phyloP scores from a whole-genome alignment of 1,140 invertebrate species.

The Dendrolimus punctatus region DNA sequence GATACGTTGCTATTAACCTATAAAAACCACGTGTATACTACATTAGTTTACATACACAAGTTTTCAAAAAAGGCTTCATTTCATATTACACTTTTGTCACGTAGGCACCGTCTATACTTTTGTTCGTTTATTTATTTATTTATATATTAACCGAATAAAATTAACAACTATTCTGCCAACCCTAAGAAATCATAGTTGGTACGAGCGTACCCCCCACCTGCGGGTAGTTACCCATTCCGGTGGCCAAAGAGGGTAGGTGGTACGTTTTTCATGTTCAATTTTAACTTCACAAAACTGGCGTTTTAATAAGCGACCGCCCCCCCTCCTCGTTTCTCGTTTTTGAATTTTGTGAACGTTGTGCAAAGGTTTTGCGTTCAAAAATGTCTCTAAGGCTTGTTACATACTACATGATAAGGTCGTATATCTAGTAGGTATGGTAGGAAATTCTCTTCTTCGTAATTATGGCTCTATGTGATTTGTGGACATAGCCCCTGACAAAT shows the following conservation, averaged over 20 bases:
- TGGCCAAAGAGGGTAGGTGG: slow-evolving; percentile 16
- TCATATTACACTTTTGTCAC: no score
- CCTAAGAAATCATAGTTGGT: slow-evolving; percentile 40
- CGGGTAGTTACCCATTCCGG: slow-evolving; percentile 11
- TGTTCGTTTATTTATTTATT: not conserved
- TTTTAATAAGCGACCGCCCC: slow-evolving; percentile 60
- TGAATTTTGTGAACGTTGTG: slow-evolving; percentile 48
- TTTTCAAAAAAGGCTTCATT: no score
- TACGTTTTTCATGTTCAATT: slow-evolving; percentile 70
- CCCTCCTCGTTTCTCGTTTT: slow-evolving; percentile 47
- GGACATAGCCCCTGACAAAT: no score
- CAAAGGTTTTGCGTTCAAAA: slow-evolving; percentile 47
- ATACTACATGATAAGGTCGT: no score
- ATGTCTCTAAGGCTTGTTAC: slow-evolving; percentile 9
- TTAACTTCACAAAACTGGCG: slow-evolving; percentile 63
- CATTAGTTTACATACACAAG: no score
- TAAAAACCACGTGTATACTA: no score
- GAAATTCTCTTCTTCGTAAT: no score
- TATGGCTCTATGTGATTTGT: no score
- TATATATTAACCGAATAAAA: not conserved
- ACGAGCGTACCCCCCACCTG: slow-evolving; percentile 18
- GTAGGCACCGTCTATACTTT: no score
- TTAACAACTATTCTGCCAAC: slow-evolving; percentile 3
- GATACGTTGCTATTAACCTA: no score
- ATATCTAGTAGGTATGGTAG: no score